phyloP scores from a whole-genome alignment of 2,113 vertebrate genomes.

The Crotalus helleri region DNA sequence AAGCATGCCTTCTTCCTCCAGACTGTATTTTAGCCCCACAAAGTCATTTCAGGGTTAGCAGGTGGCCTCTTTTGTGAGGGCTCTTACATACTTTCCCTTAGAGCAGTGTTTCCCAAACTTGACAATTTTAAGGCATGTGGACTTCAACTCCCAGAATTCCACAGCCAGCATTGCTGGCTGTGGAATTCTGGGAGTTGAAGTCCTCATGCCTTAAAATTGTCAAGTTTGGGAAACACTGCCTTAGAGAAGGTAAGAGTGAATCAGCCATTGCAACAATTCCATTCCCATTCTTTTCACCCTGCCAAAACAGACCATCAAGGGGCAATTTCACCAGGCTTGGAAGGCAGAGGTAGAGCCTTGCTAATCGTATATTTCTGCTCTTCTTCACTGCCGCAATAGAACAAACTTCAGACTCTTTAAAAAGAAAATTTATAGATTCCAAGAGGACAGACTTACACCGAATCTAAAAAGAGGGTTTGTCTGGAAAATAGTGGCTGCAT shows the following conservation, averaged over 20 bases:
- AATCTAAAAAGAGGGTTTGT: background rate
- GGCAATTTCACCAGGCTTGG: background rate
- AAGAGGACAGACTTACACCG: background rate
- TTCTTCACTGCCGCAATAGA: background rate
- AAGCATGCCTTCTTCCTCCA: background rate
- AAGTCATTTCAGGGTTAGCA: background rate
- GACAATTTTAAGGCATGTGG: too few species aligned
- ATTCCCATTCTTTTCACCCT: background rate
- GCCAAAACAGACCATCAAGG: background rate
- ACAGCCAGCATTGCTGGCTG: too few species aligned
- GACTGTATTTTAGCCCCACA: background rate
- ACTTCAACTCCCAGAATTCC: too few species aligned
- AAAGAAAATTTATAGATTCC: background rate
- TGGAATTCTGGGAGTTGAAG: too few species aligned
- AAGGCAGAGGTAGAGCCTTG: background rate
- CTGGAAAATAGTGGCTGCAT: background rate
- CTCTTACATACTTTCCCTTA: background rate
- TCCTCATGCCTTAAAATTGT: too few species aligned
- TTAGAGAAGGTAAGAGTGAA: background rate
- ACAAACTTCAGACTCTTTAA: background rate
- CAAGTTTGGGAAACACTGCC: too few species aligned
- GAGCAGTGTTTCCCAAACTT: background rate
- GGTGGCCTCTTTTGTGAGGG: background rate
- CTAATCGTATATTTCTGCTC: background rate
- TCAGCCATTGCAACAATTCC: background rate